Percentiles rank a stretch among this genome's conserved stretches.
phyloP scores from a whole-genome alignment of 2,113 vertebrate genomes.

The Dunckerocampus dactyliophorus region DNA sequence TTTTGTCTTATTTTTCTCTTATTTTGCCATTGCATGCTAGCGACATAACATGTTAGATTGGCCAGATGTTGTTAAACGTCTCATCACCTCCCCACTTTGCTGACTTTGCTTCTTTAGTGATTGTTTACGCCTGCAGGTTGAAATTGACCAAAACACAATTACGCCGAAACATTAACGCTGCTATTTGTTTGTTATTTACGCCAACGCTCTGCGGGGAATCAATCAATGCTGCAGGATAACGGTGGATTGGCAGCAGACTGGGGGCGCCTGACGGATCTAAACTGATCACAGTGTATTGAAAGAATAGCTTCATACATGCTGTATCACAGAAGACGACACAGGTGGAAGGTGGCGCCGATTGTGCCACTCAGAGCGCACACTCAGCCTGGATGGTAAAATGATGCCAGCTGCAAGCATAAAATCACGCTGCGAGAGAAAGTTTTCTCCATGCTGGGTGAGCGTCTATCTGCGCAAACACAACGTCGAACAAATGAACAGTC shows the following conservation, averaged over 20 bases:
- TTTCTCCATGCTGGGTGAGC: constrained; percentile 43
- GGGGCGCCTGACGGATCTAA: background rate
- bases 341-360: constrained; percentile 44
- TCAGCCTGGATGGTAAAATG: constrained; percentile 50
- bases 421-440: constrained; percentile 51
- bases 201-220: background rate
- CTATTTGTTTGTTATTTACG: constrained; percentile 16
- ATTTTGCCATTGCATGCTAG: background rate
- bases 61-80: background rate
- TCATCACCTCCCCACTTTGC: background rate
- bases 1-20: no score
- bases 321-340: constrained; percentile 41
- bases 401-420: constrained; percentile 16
- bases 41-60: background rate
- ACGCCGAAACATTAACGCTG: background rate
- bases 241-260: constrained; percentile 13
- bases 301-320: constrained; percentile 51
- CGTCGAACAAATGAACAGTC: constrained; percentile 28
- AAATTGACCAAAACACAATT: background rate
- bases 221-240: constrained; percentile 1
- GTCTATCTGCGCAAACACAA: constrained; percentile 37
- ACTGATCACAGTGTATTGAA: constrained; percentile 34
- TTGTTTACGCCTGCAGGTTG: background rate
- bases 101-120: background rate
- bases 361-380: constrained; percentile 37